Conservation (phyloP, 1,140 invertebrate species). For the Ladona fulva region DNA sequence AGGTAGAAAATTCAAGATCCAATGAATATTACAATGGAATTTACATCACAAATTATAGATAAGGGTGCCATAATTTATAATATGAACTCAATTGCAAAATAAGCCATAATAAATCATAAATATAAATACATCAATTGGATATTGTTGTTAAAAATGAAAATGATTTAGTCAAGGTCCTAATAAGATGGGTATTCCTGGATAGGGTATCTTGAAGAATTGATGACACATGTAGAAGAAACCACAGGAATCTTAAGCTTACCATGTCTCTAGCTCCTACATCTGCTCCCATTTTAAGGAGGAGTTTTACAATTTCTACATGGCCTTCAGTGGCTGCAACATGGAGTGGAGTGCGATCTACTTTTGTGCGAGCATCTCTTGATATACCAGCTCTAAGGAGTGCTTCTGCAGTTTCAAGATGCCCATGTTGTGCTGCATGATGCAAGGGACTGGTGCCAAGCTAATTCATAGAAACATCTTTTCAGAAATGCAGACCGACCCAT, state of each 20-base stretch:
- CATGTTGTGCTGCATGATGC: slow-evolving; percentile 75
- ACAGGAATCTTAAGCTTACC: slow-evolving; percentile 44
- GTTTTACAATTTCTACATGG: slow-evolving; percentile 62
- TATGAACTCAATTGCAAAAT: too few species aligned
- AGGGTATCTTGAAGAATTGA: too few species aligned
- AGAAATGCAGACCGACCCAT: too few species aligned
- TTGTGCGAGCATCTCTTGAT: slow-evolving; percentile 77
- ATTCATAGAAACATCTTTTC: not conserved
- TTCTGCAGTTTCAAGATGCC: slow-evolving; percentile 71
- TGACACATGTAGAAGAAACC: too few species aligned
- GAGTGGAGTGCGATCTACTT: slow-evolving; percentile 84
- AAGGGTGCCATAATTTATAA: too few species aligned
- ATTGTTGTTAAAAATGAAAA: too few species aligned
- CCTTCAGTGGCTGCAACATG: slow-evolving; percentile 83
- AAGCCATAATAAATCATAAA: too few species aligned
- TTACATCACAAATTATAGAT: too few species aligned
- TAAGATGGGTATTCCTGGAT: too few species aligned
- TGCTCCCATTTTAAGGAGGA: slow-evolving; percentile 67
- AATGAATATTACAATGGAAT: too few species aligned
- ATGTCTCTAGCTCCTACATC: slow-evolving; percentile 71
- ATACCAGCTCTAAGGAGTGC: slow-evolving; percentile 76
- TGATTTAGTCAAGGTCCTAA: not conserved
- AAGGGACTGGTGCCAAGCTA: slow-evolving; percentile 82
- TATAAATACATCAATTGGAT: too few species aligned
- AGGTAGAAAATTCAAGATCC: too few species aligned